Percentiles rank a stretch among this genome's conserved stretches.
These are phyloP conservation scores for Cercopithecus neglectus DNA, from an alignment of 2,797 vertebrate species.

Conservation along the genomic window DNA sequence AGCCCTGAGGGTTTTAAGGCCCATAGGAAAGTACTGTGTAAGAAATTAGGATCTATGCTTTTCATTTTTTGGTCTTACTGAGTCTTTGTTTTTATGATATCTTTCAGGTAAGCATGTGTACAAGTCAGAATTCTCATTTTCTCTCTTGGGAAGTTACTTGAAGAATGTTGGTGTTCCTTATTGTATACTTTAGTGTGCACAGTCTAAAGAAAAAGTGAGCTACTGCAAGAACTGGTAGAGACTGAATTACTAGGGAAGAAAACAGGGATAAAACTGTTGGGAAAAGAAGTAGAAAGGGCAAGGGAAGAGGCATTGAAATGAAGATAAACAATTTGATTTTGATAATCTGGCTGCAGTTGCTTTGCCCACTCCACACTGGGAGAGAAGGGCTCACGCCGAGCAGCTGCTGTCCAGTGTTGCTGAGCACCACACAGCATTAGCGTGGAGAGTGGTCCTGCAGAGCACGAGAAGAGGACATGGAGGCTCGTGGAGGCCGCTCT, in stretches of 20 bases:
- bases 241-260: not conserved
- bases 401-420: not conserved
- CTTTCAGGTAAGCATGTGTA: not conserved
- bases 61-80: not conserved
- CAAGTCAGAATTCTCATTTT: not conserved
- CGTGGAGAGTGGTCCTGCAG: not conserved
- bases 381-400: not conserved
- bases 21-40: not conserved
- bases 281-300: not conserved
- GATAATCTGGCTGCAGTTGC: not conserved
- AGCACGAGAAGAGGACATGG: fast-evolving
- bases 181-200: not conserved
- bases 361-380: not conserved
- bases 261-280: not conserved
- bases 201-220: not conserved
- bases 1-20: not conserved
- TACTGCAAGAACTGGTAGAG: not conserved
- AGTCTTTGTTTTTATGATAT: not conserved
- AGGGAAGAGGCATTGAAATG: not conserved
- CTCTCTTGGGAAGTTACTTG: not conserved
- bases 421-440: not conserved
- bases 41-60: not conserved
- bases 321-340: not conserved
- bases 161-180: not conserved
- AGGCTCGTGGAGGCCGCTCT: too few relatives aligned